Evolutionary conservation across 2,113 vertebrate genomes (phyloP), one percentile per base, ranked within the genome.

Genomic region (Melanerpes aurifrons): DNA sequence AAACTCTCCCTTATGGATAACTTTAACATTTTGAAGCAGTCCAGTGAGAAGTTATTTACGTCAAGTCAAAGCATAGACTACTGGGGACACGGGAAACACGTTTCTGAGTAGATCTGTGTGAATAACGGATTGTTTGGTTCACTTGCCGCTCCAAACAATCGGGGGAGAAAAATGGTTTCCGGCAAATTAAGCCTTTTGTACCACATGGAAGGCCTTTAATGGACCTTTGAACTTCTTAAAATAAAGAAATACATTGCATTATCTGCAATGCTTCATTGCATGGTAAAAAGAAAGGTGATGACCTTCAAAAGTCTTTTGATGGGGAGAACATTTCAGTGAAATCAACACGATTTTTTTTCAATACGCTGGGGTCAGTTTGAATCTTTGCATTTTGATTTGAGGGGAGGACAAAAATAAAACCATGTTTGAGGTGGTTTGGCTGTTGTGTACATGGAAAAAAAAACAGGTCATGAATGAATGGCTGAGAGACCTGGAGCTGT

Each of bases 161-260:
- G 70, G 93, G 95, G 40, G 92, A 96, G 96, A 96, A 96, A 96
- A 96, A 96, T 96, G 95, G 86, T 53, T 96, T 96, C 96, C 95
- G 96, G 93, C 54, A 69, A 93, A 88, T 88, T 86, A 93, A 96
- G 56, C 18, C 93, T 86, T 96, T 96, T 96, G 96, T 96, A 48
- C 9, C 6, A 10, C 43, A 8, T 96, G 93, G 94, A 94, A 91
- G 84, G 83, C 86, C 86, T 88, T 88, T 93, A 93, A 93, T 84
- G 83, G 96, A 88, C 90, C 90, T 96, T 96, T 96, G 96, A 96
- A 94, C 93, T 84, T 90, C 93, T 72, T 78, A 29, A 62, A 93
- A 92, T 94, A 96, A 94, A 93, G 90, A 82, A 93, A 81, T 93
- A 54, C 69, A 7, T 24, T 45, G 58, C 88, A 80, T 88, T 96